A percentile compares a stretch with the other conserved stretches of the same genome.
phyloP scores from a whole-genome alignment of 2,113 vertebrate genomes.

The Bettongia penicillata region DNA sequence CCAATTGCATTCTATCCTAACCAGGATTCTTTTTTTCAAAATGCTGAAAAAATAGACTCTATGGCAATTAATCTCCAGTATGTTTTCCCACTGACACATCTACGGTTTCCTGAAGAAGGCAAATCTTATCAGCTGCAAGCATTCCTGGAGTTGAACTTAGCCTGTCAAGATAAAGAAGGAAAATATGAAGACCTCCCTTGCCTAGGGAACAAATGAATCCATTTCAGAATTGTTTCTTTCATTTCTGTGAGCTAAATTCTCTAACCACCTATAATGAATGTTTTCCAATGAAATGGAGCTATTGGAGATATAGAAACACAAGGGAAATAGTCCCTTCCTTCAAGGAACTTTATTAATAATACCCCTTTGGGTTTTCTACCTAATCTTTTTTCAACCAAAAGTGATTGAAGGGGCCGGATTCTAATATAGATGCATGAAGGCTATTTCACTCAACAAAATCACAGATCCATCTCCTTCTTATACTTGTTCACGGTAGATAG shows the following conservation, averaged over 20 bases:
- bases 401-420: neutral
- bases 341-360: neutral
- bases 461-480: neutral
- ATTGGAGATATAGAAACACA: neutral
- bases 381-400: neutral
- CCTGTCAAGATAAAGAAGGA: neutral
- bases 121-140: neutral
- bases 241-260: constrained; percentile 31
- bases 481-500: neutral
- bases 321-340: neutral
- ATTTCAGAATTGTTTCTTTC: constrained; percentile 19
- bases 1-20: neutral
- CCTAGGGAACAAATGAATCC: neutral
- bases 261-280: constrained; percentile 26
- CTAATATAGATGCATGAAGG: neutral
- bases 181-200: neutral
- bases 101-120: neutral
- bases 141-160: neutral
- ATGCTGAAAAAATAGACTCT: neutral
- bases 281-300: constrained; percentile 53
- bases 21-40: neutral
- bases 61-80: neutral
- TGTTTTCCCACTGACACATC: neutral
- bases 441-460: neutral
- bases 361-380: neutral